Conservation (phyloP, 2,888 invertebrate genomes). For the Liodrosophila aerea region DNA sequence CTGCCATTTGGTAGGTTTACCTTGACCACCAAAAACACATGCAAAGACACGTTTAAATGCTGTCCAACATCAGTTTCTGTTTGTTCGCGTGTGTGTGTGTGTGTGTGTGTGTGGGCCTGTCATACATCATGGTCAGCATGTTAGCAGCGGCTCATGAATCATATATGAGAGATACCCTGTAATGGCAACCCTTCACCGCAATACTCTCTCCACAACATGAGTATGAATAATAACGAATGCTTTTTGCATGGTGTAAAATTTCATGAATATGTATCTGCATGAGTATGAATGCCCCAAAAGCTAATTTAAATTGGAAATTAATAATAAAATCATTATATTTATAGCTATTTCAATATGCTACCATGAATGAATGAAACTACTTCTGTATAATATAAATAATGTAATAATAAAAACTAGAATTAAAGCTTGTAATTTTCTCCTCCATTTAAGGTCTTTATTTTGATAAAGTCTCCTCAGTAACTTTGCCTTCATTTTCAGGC, state of each 20-base stretch:
- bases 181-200: background rate
- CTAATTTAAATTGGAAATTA: too few species aligned
- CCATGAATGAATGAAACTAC: background rate
- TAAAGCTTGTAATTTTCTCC: too few species aligned
- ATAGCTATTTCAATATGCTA: too few species aligned
- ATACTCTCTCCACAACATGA: background rate
- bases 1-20: slow-evolving; percentile 42
- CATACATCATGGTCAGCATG: slow-evolving; percentile 36
- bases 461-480: too few species aligned
- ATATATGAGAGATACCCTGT: slow-evolving; percentile 28
- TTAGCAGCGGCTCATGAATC: slow-evolving; percentile 26
- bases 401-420: background rate
- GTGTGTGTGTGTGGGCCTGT: background rate
- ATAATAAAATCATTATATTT: too few species aligned
- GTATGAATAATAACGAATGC: slow-evolving; percentile 10
- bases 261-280: background rate
- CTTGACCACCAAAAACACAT: slow-evolving; percentile 57
- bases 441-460: too few species aligned
- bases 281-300: too few species aligned
- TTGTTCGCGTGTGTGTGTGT: background rate
- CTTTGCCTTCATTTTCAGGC: too few species aligned
- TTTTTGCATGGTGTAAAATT: background rate
- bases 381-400: background rate
- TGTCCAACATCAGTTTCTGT: slow-evolving; percentile 36
- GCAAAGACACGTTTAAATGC: slow-evolving; percentile 59